phyloP scores from a whole-genome alignment of 2,113 vertebrate genomes.

The Deroptyus accipitrinus region DNA sequence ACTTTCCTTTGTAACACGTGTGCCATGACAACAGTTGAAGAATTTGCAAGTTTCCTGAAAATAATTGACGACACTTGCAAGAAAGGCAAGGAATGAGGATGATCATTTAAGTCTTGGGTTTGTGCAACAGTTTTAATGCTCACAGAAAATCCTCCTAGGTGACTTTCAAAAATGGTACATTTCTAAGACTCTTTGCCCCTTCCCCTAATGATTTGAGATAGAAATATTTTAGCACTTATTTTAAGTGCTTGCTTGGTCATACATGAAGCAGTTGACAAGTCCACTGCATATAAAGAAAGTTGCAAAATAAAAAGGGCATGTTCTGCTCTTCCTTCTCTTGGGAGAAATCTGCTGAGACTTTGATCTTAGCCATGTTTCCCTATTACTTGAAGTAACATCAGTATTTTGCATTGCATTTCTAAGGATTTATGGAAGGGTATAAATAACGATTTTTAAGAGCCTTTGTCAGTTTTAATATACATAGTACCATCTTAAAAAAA shows the following conservation, averaged over 20 bases:
- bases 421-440: not conserved
- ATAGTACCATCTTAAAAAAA: not conserved
- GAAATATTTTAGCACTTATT: conserved; percentile 5
- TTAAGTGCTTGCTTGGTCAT: not conserved
- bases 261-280: not conserved
- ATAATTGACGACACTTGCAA: not conserved
- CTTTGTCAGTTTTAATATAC: conserved; percentile 13
- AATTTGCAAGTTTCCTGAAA: not conserved
- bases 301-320: not conserved
- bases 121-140: not conserved
- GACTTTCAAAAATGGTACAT: not conserved
- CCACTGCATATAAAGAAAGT: not conserved
- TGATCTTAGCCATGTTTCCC: not conserved
- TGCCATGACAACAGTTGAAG: not conserved
- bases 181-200: not conserved
- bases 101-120: not conserved
- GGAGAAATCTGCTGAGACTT: conserved; percentile 4
- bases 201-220: not conserved
- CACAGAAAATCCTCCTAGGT: not conserved
- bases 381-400: not conserved
- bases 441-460: conserved; percentile 18
- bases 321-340: not conserved
- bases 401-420: not conserved
- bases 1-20: not conserved
- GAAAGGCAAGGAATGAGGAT: not conserved